Evolutionary conservation across 2,797 vertebrate genomes (phyloP), one percentile per base, ranked within the genome.

Genomic region (Rhynchotus rufescens): DNA sequence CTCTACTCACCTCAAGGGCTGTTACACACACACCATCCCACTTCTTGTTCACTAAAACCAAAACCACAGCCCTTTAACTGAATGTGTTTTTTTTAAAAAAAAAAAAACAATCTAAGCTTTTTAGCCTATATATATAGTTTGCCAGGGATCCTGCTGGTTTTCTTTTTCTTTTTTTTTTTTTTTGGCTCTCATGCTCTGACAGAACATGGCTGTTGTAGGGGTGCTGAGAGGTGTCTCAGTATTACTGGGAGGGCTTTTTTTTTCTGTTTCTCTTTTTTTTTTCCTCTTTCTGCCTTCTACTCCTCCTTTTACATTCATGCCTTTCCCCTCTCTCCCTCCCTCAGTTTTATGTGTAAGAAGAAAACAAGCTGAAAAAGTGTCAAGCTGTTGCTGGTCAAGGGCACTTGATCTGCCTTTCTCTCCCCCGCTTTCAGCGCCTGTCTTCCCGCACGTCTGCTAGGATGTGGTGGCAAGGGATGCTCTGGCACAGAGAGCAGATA

Each of bases 341-440:
- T 76, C 30, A 16, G 74, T 95, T 95, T 96, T 83, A 93, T 92
- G 83, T 95, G 64, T 84, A 76, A 93, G 93, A 94, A 92, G 92
- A 94, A 94, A 89, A 67, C 34, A 38, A 94, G 71, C 57, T 68
- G 56, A 93, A 84, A 93, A 95, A 92, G 76, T 38, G 89, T 89
- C 88, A 94, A 65, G 71, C 84, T 89, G 62, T 23, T 87, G 80
- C 47, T 94, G 86, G 96, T 95, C 77, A 93, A 94, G 95, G 71
- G 86, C 93, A 80, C 76, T 90, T 79, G 47, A 73, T 93, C 90
- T 89, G 25, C 32, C 22, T 94, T 89, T 93, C 62, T 94, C 91
- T 67, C 42, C 22, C 30, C 92, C 84, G 36, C 34, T 88, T 85
- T 91, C 47, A 36, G 80, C 47, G 51, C 40, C 44, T 30, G 34